A percentile compares a stretch with the other conserved stretches of the same genome.
Conservation (phyloP, 2,888 invertebrate genomes). For the Callimorpha dominula region DNA sequence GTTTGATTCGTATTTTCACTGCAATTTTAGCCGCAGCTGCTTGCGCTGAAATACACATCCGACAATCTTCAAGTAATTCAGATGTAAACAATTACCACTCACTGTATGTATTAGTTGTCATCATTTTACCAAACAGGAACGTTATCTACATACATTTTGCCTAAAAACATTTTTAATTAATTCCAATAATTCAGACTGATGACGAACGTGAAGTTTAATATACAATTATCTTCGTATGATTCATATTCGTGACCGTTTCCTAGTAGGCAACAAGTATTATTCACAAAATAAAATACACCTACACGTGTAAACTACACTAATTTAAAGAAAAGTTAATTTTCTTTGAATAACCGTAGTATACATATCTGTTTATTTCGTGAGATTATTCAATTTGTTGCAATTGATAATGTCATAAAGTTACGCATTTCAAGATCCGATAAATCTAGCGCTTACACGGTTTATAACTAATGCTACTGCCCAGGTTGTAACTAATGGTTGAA, state of each 20-base stretch:
- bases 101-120: neutral
- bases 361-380: conserved; percentile 9
- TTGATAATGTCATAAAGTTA: conserved; percentile 22
- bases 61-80: no score
- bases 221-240: neutral
- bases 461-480: neutral
- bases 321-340: neutral
- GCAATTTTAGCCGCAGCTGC: no score
- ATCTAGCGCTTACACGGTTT: conserved; percentile 20
- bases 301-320: neutral
- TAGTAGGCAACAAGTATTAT: neutral
- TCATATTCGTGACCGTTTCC: neutral
- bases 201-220: neutral
- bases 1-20: no score
- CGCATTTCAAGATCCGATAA: conserved; percentile 23
- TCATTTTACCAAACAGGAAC: neutral
- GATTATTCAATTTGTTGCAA: conserved; percentile 12
- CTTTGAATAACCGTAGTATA: neutral
- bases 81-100: no score
- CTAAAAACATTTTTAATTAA: neutral
- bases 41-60: no score
- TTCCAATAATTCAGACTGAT: neutral
- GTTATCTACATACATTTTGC: neutral
- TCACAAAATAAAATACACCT: neutral
- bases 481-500: conserved; percentile 24